Conservation (phyloP, 2,113 vertebrate species). For the human region DNA sequence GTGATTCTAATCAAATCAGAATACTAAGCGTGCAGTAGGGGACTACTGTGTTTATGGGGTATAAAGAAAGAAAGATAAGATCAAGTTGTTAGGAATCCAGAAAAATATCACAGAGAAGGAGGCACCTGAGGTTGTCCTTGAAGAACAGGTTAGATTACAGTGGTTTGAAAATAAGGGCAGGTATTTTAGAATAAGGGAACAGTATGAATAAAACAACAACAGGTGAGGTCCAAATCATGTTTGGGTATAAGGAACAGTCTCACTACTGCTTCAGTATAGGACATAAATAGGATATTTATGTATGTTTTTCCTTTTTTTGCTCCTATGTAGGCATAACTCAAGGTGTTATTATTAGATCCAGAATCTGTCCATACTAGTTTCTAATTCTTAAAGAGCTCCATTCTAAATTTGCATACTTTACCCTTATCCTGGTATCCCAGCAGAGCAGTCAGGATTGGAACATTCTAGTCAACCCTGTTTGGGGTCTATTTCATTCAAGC, state of each 20-base stretch:
- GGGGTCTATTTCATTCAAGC: neutral
- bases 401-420: neutral
- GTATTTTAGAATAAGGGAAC: neutral
- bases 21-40: neutral
- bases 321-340: neutral
- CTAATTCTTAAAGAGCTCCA: neutral
- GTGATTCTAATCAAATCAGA: neutral
- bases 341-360: neutral
- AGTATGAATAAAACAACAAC: neutral
- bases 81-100: neutral
- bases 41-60: neutral
- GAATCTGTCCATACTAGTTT: neutral
- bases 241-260: neutral
- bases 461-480: neutral
- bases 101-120: neutral
- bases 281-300: neutral
- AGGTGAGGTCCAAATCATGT: neutral
- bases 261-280: neutral
- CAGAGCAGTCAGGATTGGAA: neutral
- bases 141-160: neutral
- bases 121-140: neutral
- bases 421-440: neutral
- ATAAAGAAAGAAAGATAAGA: neutral
- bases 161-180: neutral
- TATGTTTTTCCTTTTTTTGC: neutral